phyloP scores from a whole-genome alignment of 1,140 invertebrate genomes.

The Acromyrmex heyeri region DNA sequence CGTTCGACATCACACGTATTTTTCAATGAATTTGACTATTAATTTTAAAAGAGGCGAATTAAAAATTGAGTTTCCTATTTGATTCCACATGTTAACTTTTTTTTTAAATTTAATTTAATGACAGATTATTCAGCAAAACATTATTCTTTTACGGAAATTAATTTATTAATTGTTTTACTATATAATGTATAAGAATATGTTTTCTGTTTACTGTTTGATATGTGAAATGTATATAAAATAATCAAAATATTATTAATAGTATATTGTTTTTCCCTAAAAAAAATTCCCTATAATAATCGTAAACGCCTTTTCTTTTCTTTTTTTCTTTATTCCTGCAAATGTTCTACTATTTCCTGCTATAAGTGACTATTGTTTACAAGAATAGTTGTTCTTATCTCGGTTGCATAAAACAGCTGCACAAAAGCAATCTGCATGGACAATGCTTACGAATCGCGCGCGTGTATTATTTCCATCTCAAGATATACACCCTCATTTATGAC shows the following conservation, averaged over 20 bases:
- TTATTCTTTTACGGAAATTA: no score
- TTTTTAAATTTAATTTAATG: neutral
- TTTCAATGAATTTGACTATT: neutral
- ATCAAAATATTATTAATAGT: no score
- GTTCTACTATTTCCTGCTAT: neutral
- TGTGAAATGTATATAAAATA: no score
- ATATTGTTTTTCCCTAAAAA: no score
- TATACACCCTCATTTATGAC: slow-evolving; percentile 38
- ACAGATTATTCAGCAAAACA: no score
- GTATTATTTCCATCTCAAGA: slow-evolving; percentile 46
- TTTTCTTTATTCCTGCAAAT: neutral
- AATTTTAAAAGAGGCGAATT: no score
- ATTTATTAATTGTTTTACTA: no score
- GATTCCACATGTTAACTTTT: neutral
- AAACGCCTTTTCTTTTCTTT: neutral
- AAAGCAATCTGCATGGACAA: neutral
- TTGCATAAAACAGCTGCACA: neutral
- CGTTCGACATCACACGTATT: neutral
- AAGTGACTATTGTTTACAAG: neutral
- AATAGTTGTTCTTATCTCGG: slow-evolving; percentile 21
- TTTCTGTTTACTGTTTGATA: no score
- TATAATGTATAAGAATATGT: no score
- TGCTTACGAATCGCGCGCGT: slow-evolving; percentile 8
- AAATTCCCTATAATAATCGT: neutral
- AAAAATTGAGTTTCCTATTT: neutral